phyloP scores from a whole-genome alignment of 92 coral and sea anemone genomes.

The Heliopora coerulea region DNA sequence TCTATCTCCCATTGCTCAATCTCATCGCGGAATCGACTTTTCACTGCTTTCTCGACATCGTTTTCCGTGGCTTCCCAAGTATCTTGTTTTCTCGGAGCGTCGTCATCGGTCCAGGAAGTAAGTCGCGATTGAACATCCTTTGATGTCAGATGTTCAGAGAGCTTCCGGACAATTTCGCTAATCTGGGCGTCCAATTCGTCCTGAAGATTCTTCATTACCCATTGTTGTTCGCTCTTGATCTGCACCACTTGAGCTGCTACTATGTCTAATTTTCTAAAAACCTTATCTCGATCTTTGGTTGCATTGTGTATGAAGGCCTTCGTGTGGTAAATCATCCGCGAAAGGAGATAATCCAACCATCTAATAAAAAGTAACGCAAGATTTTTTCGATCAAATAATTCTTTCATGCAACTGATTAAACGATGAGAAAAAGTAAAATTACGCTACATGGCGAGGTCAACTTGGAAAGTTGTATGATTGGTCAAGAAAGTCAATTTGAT shows the following conservation, averaged over 20 bases:
- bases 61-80: slow-evolving; percentile 31
- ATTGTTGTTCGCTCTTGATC: slow-evolving; percentile 11
- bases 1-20: slow-evolving; percentile 51
- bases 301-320: slow-evolving; percentile 2
- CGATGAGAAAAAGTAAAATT: too few relatives aligned
- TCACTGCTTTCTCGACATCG: slow-evolving; percentile 7
- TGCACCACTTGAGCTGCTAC: not conserved
- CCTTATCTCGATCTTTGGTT: slow-evolving; percentile 9
- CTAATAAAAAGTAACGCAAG: too few relatives aligned
- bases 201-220: slow-evolving; percentile 1
- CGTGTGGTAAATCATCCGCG: slow-evolving; percentile 26
- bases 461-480: too few relatives aligned
- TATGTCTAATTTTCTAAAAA: not conserved
- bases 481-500: too few relatives aligned
- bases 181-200: not conserved
- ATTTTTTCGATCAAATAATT: too few relatives aligned
- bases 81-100: slow-evolving; percentile 17
- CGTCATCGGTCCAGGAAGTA: slow-evolving; percentile 39
- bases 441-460: too few relatives aligned
- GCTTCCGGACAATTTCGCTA: not conserved
- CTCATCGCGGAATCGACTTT: slow-evolving; percentile 23
- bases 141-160: slow-evolving; percentile 20
- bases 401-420: too few relatives aligned
- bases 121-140: slow-evolving; percentile 12
- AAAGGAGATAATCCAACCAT: slow-evolving; percentile 43